Evolutionary conservation across 2,888 invertebrate genomes (phyloP).

Genomic region (Megamerina dolium): DNA sequence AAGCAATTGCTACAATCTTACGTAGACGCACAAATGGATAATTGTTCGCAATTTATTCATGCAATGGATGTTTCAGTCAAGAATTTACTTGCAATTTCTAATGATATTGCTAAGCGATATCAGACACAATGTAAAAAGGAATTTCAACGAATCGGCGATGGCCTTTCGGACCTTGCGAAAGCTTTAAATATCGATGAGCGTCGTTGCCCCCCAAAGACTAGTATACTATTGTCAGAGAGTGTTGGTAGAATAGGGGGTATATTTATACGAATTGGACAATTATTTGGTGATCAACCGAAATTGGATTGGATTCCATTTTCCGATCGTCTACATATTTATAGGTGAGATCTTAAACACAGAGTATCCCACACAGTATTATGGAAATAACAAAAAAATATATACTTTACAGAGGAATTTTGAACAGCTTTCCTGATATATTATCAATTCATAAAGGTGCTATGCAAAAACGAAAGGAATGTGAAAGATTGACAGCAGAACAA

Average conservation of each 20-base stretch:
- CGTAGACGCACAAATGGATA: constrained; percentile 78
- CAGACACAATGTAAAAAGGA: constrained; percentile 64
- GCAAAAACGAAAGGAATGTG: constrained; percentile 84
- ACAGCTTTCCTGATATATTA: constrained; percentile 84
- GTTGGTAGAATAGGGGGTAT: constrained; percentile 81
- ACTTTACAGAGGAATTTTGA: constrained; percentile 68
- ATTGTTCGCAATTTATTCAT: constrained; percentile 73
- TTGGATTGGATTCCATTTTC: constrained; percentile 85
- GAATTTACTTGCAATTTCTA: constrained; percentile 69
- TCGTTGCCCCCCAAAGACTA: constrained; percentile 53
- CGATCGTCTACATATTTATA: constrained; percentile 89
- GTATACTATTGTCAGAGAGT: constrained; percentile 68
- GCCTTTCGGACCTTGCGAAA: constrained; percentile 76
- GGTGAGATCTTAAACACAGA: constrained; percentile 26
- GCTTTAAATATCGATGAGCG: constrained; percentile 76
- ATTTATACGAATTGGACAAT: constrained; percentile 80
- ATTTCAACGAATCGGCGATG: constrained; percentile 82
- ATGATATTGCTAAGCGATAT: constrained; percentile 83
- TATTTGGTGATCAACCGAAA: constrained; percentile 87
- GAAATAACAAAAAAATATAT: neutral
- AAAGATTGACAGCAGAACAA: constrained; percentile 69
- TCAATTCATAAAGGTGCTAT: constrained; percentile 84
- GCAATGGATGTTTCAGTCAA: constrained; percentile 85
- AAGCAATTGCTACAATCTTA: constrained; percentile 66
- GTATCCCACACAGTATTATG: neutral